Conservation (phyloP, 1,140 invertebrate genomes). For the Pseudomyrmex sp. region DNA sequence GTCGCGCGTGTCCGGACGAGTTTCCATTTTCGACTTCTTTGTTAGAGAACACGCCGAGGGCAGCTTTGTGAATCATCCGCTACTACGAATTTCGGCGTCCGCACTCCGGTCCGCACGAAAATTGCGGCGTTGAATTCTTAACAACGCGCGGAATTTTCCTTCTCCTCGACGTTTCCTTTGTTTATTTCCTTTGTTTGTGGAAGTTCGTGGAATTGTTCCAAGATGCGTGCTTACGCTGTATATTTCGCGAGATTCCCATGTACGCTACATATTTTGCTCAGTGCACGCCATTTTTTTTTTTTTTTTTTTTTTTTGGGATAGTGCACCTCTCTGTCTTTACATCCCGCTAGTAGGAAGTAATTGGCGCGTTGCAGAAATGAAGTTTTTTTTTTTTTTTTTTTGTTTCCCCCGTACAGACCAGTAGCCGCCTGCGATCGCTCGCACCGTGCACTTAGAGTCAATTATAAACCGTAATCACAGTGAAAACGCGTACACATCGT, state of each 20-base stretch:
- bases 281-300: not conserved
- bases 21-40: conserved; percentile 50
- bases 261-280: not conserved
- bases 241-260: not conserved
- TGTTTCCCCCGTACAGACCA: not conserved
- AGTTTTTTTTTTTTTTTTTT: conserved; percentile 54
- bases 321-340: conserved; percentile 28
- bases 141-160: not conserved
- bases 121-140: conserved; percentile 3
- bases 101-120: not conserved
- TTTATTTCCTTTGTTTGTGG: too few species aligned
- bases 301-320: not conserved
- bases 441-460: conserved; percentile 52
- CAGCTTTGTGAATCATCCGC: conserved; percentile 25
- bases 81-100: conserved; percentile 8
- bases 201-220: conserved; percentile 3
- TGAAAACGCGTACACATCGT: conserved; percentile 32
- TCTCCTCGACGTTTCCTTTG: not conserved
- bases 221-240: not conserved
- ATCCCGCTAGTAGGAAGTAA: conserved; percentile 26
- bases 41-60: not conserved
- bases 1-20: not conserved
- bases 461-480: conserved; percentile 58
- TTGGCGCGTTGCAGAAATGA: conserved; percentile 29
- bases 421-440: conserved; percentile 35